Percentiles rank a stretch among this genome's conserved stretches.
Conservation (phyloP, 2,113 vertebrate species). For the Orthonyx spaldingii region DNA sequence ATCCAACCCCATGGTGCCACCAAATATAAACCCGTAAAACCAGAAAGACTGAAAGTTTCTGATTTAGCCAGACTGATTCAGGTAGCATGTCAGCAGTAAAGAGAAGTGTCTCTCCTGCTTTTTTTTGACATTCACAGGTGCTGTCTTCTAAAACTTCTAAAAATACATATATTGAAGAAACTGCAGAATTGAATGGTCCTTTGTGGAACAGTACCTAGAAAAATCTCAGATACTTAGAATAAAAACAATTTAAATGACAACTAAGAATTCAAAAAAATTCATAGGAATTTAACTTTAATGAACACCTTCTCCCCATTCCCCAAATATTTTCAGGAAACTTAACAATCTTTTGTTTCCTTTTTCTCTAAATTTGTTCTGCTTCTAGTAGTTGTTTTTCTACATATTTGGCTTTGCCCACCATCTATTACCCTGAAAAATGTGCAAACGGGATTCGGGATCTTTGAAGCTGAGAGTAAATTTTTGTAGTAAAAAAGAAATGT, state of each 20-base stretch:
- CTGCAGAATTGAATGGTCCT: background rate
- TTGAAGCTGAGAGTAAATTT: constrained; percentile 27
- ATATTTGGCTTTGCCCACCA: constrained; percentile 11
- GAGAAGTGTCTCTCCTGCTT: background rate
- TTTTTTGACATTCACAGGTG: background rate
- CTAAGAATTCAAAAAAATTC: background rate
- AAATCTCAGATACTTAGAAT: background rate
- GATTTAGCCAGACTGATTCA: background rate
- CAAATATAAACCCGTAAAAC: background rate
- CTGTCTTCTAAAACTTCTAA: background rate
- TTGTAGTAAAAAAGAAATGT: constrained; percentile 55
- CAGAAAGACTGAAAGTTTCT: constrained; percentile 11
- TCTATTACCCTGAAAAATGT: constrained; percentile 50
- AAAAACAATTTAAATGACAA: background rate
- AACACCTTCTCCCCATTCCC: background rate
- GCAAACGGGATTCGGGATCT: constrained; percentile 5
- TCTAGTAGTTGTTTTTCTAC: constrained; percentile 19
- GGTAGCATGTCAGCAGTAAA: background rate
- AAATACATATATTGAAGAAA: background rate
- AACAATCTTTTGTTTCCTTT: background rate
- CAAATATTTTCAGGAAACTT: background rate
- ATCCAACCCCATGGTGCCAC: background rate
- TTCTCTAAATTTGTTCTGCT: background rate
- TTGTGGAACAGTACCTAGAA: background rate
- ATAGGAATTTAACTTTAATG: background rate